Evolutionary conservation across 2,888 invertebrate genomes (phyloP).

Genomic region (Cryptus viduatorius): DNA sequence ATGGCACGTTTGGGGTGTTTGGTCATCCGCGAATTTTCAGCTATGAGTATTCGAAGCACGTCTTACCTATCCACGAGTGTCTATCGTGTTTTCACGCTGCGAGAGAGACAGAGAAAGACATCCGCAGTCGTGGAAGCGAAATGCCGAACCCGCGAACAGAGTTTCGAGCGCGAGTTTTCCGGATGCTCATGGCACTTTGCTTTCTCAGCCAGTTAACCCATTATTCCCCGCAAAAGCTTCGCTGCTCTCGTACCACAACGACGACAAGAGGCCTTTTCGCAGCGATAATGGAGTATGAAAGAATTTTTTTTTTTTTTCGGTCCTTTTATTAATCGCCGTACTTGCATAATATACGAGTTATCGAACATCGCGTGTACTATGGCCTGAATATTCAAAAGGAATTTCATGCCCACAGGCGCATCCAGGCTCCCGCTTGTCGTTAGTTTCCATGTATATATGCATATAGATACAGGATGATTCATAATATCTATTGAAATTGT

Average conservation of each 20-base stretch:
- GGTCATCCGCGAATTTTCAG: slow-evolving; percentile 54
- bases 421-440: background rate
- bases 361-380: slow-evolving; percentile 10
- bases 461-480: too few relatives aligned
- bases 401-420: background rate
- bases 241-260: background rate
- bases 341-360: background rate
- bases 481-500: too few relatives aligned
- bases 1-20: slow-evolving; percentile 25
- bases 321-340: background rate
- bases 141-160: slow-evolving; percentile 2
- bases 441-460: too few relatives aligned
- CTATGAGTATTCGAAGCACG: slow-evolving; percentile 64
- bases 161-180: slow-evolving; percentile 30
- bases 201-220: background rate
- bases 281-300: slow-evolving; percentile 38
- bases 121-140: background rate
- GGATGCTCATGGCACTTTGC: slow-evolving; percentile 32
- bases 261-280: background rate
- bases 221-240: too few relatives aligned
- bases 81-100: slow-evolving; percentile 1
- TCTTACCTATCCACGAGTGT: slow-evolving; percentile 31
- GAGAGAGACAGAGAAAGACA: background rate
- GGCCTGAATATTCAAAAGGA: slow-evolving; percentile 39
- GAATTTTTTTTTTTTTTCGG: slow-evolving; percentile 5